phyloP scores from a whole-genome alignment of 2,113 vertebrate species.

The Poeciliopsis occidentalis region DNA sequence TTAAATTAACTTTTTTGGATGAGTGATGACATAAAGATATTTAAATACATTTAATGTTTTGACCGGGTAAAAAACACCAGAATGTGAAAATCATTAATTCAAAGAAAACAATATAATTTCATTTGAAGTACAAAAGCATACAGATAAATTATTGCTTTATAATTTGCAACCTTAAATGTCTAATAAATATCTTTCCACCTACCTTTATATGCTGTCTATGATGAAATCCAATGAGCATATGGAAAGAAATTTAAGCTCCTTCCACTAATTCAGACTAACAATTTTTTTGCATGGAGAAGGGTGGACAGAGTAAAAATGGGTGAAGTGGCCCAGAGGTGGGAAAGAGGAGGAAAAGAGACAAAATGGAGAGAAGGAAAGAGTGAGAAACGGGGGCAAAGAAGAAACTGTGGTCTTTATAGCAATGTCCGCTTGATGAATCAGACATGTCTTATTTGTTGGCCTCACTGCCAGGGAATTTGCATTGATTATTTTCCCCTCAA shows the following conservation, averaged over 20 bases:
- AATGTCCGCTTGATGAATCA: constrained; percentile 91
- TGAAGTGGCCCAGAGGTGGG: constrained; percentile 66
- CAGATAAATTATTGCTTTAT: not conserved
- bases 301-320: constrained; percentile 57
- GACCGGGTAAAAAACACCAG: not conserved
- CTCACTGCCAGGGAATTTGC: constrained; percentile 91
- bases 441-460: constrained; percentile 85
- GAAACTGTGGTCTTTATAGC: constrained; percentile 89
- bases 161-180: constrained; percentile 3
- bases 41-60: not conserved
- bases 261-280: constrained; percentile 71
- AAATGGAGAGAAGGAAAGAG: constrained; percentile 44
- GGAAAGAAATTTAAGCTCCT: constrained; percentile 83
- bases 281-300: constrained; percentile 52
- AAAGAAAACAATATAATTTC: not conserved
- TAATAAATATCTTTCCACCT: constrained; percentile 77
- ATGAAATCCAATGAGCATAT: constrained; percentile 82
- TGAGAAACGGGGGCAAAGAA: constrained; percentile 80
- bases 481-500: constrained; percentile 95
- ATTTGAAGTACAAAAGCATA: not conserved
- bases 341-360: constrained; percentile 36
- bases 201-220: constrained; percentile 84
- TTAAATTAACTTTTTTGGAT: constrained; percentile 25
- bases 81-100: not conserved
- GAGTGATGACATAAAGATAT: not conserved